Base-by-base conservation (phyloP, 2,888 invertebrate genomes). In the Enchytraeus crypticus region DNA sequence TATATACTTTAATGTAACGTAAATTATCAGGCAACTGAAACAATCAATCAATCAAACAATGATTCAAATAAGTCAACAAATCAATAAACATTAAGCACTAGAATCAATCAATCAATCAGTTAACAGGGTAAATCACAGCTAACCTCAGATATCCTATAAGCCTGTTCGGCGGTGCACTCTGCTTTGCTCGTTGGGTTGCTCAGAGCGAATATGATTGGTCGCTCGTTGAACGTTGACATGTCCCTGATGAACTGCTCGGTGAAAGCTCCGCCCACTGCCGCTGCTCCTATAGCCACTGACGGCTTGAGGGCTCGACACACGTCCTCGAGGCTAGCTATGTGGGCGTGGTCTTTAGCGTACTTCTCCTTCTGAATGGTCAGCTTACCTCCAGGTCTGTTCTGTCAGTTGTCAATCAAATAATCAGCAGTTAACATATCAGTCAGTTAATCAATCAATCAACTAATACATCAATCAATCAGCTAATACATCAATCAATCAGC, bases 161-260 rank as follows among this genome's bases (percentile, higher is more conserved):
- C 97, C 72, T 92, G 85, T 79, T 93, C 91, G n/a, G 98, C 98
- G n/a, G 98, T 97, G 77, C 98, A 98, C 81, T 98, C 98, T 0
- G 98, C 93, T 82, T 95, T 95, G 79, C 86, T 86, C 59, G 98
- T 99, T 59, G 98, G 98, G 83, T 98, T 98, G 77, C 96, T 96
- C 53, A 98, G 84, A 14, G 98, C 97, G 80, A 98, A 98, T 71
- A 98, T 90, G 65, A 99, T 87, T 2, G 98, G 98, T 58, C 84
- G 83, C 27, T 87, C 84, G 80, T 92, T 92, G 75, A 86, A 84
- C 57, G 83, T 82, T 18, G 85, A 92, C 96, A 99, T 95, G 74
- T 85, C 84, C 71, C 85, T 82, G 59, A 99, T 83, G 72, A 99
- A 89, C 57, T 57, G 60, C 23, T 61, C 57, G 0, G 90, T 93